phyloP scores from a whole-genome alignment of 2,797 vertebrate genomes.

The Amniataba percoides region DNA sequence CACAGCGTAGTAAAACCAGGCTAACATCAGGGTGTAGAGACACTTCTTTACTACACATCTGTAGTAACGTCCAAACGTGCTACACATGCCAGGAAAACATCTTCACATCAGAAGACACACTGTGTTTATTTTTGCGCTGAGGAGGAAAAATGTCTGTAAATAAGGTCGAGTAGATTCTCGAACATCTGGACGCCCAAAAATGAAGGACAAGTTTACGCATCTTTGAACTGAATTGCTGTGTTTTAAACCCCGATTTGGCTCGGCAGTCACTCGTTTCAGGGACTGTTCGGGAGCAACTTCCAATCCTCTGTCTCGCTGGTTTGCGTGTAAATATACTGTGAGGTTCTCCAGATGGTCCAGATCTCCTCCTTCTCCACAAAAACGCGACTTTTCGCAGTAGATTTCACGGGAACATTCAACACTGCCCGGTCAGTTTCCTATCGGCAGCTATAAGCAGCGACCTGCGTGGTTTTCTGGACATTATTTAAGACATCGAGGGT shows the following conservation, averaged over 20 bases:
- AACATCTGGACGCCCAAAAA: neutral
- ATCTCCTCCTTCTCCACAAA: neutral
- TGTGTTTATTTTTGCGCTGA: slow-evolving; percentile 5
- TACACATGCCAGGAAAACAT: neutral
- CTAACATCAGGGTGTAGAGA: slow-evolving; percentile 4
- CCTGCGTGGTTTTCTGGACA: neutral
- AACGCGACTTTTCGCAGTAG: neutral
- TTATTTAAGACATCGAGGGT: neutral
- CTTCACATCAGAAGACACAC: neutral
- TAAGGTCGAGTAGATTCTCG: neutral
- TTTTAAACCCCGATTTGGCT: neutral
- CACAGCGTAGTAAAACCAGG: neutral
- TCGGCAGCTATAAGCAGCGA: slow-evolving; percentile 45
- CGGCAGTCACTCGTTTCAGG: neutral
- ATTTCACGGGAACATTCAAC: neutral
- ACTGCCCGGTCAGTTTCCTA: slow-evolving; percentile 1
- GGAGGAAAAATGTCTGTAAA: slow-evolving; percentile 23
- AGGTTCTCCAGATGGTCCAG: neutral
- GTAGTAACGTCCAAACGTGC: neutral
- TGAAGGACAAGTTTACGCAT: neutral
- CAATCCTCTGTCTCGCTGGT: neutral
- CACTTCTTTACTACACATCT: neutral
- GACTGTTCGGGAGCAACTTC: neutral
- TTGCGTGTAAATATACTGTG: neutral
- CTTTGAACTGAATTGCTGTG: neutral